Evolutionary conservation across 2,797 vertebrate species (phyloP), one percentile per base, ranked within the genome.

Genomic region (Girardinus metallicus): DNA sequence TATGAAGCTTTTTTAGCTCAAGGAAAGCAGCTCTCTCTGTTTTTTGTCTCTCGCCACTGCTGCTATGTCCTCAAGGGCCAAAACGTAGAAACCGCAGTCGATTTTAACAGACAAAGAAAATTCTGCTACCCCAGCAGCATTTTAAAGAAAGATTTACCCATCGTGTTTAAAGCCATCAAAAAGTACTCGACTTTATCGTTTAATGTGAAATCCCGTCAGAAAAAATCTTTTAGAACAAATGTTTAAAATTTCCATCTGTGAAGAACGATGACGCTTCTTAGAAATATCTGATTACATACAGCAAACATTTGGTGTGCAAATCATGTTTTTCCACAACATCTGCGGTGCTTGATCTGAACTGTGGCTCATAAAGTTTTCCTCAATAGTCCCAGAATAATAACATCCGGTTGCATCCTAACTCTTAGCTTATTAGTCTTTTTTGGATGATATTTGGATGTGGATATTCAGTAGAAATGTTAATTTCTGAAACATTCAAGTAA

Each of bases 131-230:
- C 53, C 44, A 41, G 36, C 75, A 64, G 34, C 75, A 74, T 76
- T 83, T 74, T 41, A 66, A 55, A 43, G 29, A 73, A 83, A 70
- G 49, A 72, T 81, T 49, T 57, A 80, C 77, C 47, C 79, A 46
- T 88, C 44, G 74, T 46, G 74, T 60, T 23, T 41, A 53, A 74
- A 76, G 74, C 55, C 74, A 31, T 2, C 36, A 41, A 5, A 9
- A 73, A 31, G 43, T 47, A 60, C 79, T 77, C 72, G 41, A 80
- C 75, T 74, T 78, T 43, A 46, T 62, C 68, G 78, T 75, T 72
- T 53, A 73, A 64, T 70, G 36, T 36, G 73, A 74, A 46, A 84
- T 75, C 74, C 36, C 62, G 60, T 71, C 62, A 21, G 23, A 75
- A 57, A 55, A 76, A 34, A 16, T 15, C 4, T 51, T 23, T 51